Conservation (phyloP, 2,888 invertebrate genomes). For the Metellina segmentata region DNA sequence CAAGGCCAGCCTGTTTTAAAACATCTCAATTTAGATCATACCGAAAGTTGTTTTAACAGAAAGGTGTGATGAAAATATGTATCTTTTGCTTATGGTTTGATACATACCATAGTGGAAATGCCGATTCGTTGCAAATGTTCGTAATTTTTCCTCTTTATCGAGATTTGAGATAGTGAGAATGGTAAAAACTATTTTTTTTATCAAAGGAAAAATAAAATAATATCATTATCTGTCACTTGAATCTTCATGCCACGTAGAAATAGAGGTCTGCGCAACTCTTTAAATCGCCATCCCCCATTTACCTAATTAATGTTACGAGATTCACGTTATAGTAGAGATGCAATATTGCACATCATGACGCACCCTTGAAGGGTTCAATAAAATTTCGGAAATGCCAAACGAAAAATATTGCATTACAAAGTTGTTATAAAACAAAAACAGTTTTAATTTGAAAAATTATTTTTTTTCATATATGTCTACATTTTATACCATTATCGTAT, state of each 20-base stretch:
- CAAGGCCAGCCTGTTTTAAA: too few relatives aligned
- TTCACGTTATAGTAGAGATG: constrained; percentile 27
- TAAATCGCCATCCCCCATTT: constrained; percentile 62
- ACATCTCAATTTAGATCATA: too few relatives aligned
- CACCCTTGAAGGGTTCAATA: background rate
- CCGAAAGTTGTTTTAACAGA: too few relatives aligned
- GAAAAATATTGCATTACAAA: background rate
- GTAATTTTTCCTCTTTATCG: background rate
- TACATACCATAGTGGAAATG: constrained; percentile 41
- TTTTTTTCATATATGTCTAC: too few relatives aligned
- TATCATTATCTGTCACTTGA: constrained; percentile 23
- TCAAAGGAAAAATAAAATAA: constrained; percentile 41
- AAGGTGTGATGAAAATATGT: too few relatives aligned
- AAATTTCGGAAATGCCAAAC: background rate
- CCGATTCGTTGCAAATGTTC: constrained; percentile 12
- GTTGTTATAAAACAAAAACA: too few relatives aligned
- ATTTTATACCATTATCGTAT: too few relatives aligned
- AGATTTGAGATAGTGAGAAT: background rate
- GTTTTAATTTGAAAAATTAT: too few relatives aligned
- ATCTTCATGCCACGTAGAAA: constrained; percentile 66
- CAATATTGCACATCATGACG: background rate
- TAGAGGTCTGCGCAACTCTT: constrained; percentile 65
- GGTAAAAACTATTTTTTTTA: constrained; percentile 24
- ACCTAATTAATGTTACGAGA: constrained; percentile 65
- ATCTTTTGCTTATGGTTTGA: constrained; percentile 14